These are phyloP conservation scores for Triplophysa bombifrons DNA, from an alignment of 2,797 vertebrate species.

Conservation along the genomic window DNA sequence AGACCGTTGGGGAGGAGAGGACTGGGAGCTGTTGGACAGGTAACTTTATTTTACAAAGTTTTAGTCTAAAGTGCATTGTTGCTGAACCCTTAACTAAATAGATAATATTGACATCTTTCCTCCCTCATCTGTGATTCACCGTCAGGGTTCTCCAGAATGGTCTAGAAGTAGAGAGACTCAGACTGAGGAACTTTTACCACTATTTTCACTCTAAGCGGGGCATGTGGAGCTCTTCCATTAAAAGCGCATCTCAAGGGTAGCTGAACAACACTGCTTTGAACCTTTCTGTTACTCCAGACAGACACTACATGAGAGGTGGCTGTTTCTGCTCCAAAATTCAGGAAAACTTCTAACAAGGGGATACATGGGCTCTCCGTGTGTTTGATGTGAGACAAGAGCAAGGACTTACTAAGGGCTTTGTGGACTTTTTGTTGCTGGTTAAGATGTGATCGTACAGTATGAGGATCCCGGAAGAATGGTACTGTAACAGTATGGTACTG, in stretches of 20 bases:
- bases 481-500: neutral
- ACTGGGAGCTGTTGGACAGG: slow-evolving; percentile 99
- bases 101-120: neutral
- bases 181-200: slow-evolving; percentile 95
- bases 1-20: slow-evolving; percentile 98
- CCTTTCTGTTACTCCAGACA: slow-evolving; percentile 7
- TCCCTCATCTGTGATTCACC: slow-evolving; percentile 14
- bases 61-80: neutral
- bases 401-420: neutral
- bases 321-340: slow-evolving; percentile 8
- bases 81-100: neutral
- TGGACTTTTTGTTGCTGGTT: slow-evolving; percentile 9
- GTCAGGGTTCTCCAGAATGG: slow-evolving; percentile 91
- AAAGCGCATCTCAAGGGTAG: slow-evolving; percentile 82
- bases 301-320: neutral
- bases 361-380: slow-evolving; percentile 23
- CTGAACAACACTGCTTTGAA: neutral
- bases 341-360: slow-evolving; percentile 18
- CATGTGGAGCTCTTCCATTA: slow-evolving; percentile 94
- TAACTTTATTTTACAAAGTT: slow-evolving; percentile 58
- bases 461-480: neutral
- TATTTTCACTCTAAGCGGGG: slow-evolving; percentile 97
- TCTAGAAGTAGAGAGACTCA: slow-evolving; percentile 93
- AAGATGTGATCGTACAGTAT: neutral
- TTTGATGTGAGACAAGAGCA: slow-evolving; percentile 9